A percentile compares a stretch with the other conserved stretches of the same genome.
These are phyloP conservation scores for Acheta domesticus DNA, from an alignment of 2,888 invertebrate species.

Conservation along the genomic window DNA sequence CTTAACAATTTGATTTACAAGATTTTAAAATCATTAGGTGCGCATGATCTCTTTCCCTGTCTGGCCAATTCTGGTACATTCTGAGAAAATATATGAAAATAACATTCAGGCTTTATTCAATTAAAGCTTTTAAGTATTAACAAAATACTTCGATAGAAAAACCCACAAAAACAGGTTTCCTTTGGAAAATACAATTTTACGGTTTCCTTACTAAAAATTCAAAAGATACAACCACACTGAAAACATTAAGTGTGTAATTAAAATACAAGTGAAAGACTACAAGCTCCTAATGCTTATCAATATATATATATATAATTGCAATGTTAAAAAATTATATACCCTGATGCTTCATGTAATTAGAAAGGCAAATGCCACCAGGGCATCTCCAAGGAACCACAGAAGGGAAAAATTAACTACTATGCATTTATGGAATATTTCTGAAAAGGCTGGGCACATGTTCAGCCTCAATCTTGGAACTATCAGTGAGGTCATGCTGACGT, in stretches of 20 bases:
- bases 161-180: background rate
- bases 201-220: background rate
- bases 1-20: background rate
- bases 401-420: slow-evolving; percentile 7
- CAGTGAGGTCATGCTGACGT: background rate
- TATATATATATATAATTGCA: slow-evolving; percentile 11
- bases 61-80: background rate
- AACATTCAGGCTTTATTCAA: background rate
- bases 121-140: slow-evolving; percentile 2
- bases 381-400: slow-evolving; percentile 18
- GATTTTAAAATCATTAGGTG: slow-evolving; percentile 19
- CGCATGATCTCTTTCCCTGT: background rate
- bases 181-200: background rate
- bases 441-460: background rate
- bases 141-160: background rate
- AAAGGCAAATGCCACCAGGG: slow-evolving; percentile 18
- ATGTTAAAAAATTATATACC: slow-evolving; percentile 18
- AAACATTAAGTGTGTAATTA: background rate
- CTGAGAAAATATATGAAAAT: background rate
- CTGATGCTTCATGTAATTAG: slow-evolving; percentile 3
- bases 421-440: slow-evolving; percentile 3
- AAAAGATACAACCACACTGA: background rate
- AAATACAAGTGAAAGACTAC: background rate
- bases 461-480: background rate
- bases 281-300: background rate